Base-by-base conservation (phyloP, 2,888 invertebrate genomes). In the Andricus curvator region DNA sequence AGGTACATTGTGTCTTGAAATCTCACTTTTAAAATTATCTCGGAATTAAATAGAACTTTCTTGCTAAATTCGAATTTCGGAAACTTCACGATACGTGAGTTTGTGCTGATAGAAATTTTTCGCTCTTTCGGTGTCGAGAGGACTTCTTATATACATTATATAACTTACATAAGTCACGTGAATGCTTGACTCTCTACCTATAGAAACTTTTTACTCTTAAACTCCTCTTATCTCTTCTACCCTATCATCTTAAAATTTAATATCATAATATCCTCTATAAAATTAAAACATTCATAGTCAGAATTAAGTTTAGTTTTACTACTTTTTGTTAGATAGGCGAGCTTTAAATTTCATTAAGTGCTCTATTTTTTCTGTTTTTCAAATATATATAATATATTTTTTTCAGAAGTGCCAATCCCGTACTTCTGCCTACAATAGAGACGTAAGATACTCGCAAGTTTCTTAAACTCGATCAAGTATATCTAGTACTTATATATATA, bases 201-300 rank as follows among this genome's bases (percentile, higher is more conserved):
- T 11, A 20, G 33, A 65, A 65, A 65, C 33, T n/a, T 37, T 33
- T 65, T 33, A 20, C 17, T 29, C 33, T 37, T 65, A 17, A 20
- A 37, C 56, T 56, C 15, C 64, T 82, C 33, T 60, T 65, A 60
- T 64, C 4, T 41, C n/a, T 76, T 74, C 70, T 82, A 84, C 70
- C 77, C 83, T 81, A 76, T 67, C 41, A 78, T 33, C 48, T 20
- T 9, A 25, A 37, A 56, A 68, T 77, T 48, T 56, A 22, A 29
- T 17, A 62, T 33, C 37, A 15, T 68, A 22, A 29, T 17, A 51
- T 33, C 37, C 17, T 60, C 44, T 68, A 67, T 66, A 29, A 62
- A 33, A n/a, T 20, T 44, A 17, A 64, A 77, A 77, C 64, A 44
- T 78, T 74, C 65, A 70, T 48, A 64, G 25, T 78, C 78, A 37